Evolutionary conservation across 2,888 invertebrate genomes (phyloP), one percentile per base, ranked within the genome.

Genomic region (Philhelius pedissequus): DNA sequence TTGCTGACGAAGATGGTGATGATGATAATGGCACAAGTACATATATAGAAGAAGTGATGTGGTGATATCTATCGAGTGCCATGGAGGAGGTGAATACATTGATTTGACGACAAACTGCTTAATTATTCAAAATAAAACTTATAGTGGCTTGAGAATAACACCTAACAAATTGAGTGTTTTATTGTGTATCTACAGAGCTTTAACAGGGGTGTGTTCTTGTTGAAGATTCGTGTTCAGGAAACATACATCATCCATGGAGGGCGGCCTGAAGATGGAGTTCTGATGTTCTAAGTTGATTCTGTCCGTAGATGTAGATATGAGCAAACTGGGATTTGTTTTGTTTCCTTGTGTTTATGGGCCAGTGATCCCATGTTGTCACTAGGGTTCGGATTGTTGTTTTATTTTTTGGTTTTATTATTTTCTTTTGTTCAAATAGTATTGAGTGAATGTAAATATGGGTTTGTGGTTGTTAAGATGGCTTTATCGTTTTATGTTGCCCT

Each of bases 81-180:
- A 69, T 78, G 18, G 48, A 73, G 15, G 64, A 74, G 74, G 64
- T 64, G 52, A 48, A 50, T 58, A 62, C 83, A 50, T 52, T 83
- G 64, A 62, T 83, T 50, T 58, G 74, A 69, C 43, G 56, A 69
- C 78, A 78, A 78, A 48, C 60, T 64, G 43, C 35, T 78, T 83
- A 74, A 68, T 83, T 70, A 78, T 83, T 83, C 69, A 52, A 78
- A 81, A 83, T 68, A 75, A 75, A 75, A 68, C 25, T 56, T 74
- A 43, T 4, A 27, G 60, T 62, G 73, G 50, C 48, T 15, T 8
- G 9, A 20, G 25, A 62, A 50, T 52, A 50, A 38, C 35, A 62
- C 52, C n/a, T 9, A 69, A 76, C 69, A 60, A 69, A 35, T 60
- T 52, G 60, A 54, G 69, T 70, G 70, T 70, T 78, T 70, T 77